Base-by-base conservation (phyloP, 2,888 invertebrate genomes). In the Buathra laborator region DNA sequence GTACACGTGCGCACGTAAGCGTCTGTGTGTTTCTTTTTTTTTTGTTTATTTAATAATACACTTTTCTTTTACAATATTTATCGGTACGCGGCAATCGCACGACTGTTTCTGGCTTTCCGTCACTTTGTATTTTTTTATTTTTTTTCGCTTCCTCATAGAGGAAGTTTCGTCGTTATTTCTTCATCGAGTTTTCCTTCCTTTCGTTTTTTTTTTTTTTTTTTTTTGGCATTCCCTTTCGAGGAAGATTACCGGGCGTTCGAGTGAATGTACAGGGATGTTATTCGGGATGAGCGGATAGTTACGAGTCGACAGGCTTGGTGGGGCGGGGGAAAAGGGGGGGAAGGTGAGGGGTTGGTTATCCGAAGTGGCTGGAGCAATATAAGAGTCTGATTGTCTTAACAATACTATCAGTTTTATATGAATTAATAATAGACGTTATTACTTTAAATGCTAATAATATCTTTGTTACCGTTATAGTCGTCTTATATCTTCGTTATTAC, bases 361-460 rank as follows among this genome's bases (percentile, higher is more conserved):
- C 85, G 29, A 88, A 90, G 87, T 91, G 90, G 89, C 90, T 89
- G 91, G 91, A 92, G 90, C 91, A 92, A 91, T 85, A 82, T 90
- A 90, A 91, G 90, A 90, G 90, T 93, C 92, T 93, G 93, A 93
- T 94, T 94, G 93, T 94, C 93, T 92, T 92, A 93, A 93, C 93
- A 91, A 92, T 93, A 93, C 92, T 93, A 93, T 92, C 91, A 89
- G 87, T 89, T 91, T 91, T 84, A 88, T 83, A 84, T 85, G 76
- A 85, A 84, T 84, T 84, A 82, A 85, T 83, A 83, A 78, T 86
- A 86, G 76, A 83, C 80, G 72, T 84, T 72, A 76, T 81, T 83
- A 86, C 62, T 76, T 82, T 78, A 37, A 37, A 83, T 72, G 77
- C 85, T 84, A 87, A 84, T 75, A 84, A 87, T 87, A 83, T 82